Base-by-base conservation (phyloP, 2,113 vertebrate genomes). In the Colossoma macropomum region DNA sequence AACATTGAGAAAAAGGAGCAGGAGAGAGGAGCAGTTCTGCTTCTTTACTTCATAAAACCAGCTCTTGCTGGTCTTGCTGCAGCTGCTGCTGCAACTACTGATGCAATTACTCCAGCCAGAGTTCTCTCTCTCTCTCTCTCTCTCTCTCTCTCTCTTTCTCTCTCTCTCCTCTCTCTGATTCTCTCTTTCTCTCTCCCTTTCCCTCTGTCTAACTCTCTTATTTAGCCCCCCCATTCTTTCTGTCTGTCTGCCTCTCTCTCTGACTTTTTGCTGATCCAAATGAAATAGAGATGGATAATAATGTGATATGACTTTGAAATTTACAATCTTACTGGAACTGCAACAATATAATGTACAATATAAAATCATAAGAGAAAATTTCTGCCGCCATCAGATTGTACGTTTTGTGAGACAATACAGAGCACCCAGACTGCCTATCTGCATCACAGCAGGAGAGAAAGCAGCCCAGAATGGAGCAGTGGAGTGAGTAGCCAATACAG, bases 61-160 rank as follows among this genome's bases (percentile, higher is more conserved):
- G 21, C 34, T 65, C 41, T 30, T 52, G 30, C 28, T 56, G 63
- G 50, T 54, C 59, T 28, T 63, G 21, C 81, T 16, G 6, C 28
- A 62, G 32, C 28, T 63, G 21, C 81, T 16, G 6, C 28, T 71
- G 32, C 28, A 38, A 59, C 15, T 66, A 48, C 38, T 38, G 54
- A 77, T 77, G 30, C 66, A 77, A 19, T 75, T 76, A 82, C 32
- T 32, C 32, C 32, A 82, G 30, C 21, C 45, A 13, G 70, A 66
- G 65, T 52, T 65, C 25, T 34, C 71, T 25, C 60, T 48, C 68
- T 74, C 10, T 48, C 23, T 63, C 28, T 59, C 28, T 41, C 16
- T 68, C 30, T 38, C n/a, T 41, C 52, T 27, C 30, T 63, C 38
- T 21, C 56, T 71, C 21, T 45, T 0, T 50, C 21, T 65, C 15